Percentiles rank a stretch among this genome's conserved stretches.
phyloP scores from a whole-genome alignment of 1,140 invertebrate species.

The Scaptomyza pallida region DNA sequence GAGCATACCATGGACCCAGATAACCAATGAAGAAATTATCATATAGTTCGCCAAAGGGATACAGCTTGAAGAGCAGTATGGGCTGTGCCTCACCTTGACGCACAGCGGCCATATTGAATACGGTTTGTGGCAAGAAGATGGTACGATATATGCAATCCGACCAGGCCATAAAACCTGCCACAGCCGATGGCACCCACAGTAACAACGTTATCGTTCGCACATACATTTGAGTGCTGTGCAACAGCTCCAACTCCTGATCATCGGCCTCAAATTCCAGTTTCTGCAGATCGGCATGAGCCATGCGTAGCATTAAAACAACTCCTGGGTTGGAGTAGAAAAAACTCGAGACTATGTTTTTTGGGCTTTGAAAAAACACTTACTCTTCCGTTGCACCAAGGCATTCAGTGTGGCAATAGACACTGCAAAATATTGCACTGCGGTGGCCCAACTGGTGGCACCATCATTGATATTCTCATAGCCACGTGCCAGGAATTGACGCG shows the following conservation, averaged over 20 bases:
- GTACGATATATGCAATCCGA: slow-evolving; percentile 69
- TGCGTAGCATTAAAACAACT: slow-evolving; percentile 48
- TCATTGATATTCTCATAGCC: slow-evolving; percentile 62
- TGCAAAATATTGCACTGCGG: slow-evolving; percentile 63
- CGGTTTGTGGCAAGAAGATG: slow-evolving; percentile 58
- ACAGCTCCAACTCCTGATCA: slow-evolving; percentile 40
- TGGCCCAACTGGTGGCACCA: slow-evolving; percentile 70
- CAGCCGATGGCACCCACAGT: slow-evolving; percentile 63
- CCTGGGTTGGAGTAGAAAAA: slow-evolving; percentile 21
- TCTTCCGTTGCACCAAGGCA: slow-evolving; percentile 60
- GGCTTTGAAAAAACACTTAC: slow-evolving; percentile 57
- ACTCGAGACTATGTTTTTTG: no score
- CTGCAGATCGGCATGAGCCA: slow-evolving; percentile 44
- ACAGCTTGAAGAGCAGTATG: slow-evolving; percentile 66
- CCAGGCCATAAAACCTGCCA: slow-evolving; percentile 65
- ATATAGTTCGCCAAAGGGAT: slow-evolving; percentile 65
- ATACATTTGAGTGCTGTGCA: slow-evolving; percentile 42
- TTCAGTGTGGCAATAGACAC: slow-evolving; percentile 64
- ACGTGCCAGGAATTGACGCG: slow-evolving; percentile 39
- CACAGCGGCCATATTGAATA: slow-evolving; percentile 61
- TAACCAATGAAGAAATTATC: slow-evolving; percentile 68
- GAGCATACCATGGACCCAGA: slow-evolving; percentile 63
- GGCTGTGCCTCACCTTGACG: slow-evolving; percentile 52
- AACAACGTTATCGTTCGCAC: slow-evolving; percentile 54
- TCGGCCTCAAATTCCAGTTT: slow-evolving; percentile 37